phyloP scores from a whole-genome alignment of 2,888 invertebrate species.

The Rotaria sp. region DNA sequence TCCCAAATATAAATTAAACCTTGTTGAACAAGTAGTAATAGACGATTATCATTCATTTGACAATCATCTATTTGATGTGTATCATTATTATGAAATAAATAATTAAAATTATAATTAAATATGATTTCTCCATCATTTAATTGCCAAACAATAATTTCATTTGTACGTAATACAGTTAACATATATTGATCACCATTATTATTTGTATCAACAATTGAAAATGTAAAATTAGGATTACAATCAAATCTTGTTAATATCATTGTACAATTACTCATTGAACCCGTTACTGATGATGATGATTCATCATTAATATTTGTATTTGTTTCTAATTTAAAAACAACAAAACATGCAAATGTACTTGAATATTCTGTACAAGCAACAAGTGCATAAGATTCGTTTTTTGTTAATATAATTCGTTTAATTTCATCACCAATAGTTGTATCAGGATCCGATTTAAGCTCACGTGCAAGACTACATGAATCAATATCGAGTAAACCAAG shows the following conservation, averaged over 20 bases:
- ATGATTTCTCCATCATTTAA: conserved; percentile 5
- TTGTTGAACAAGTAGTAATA: neutral
- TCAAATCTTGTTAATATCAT: conserved; percentile 21
- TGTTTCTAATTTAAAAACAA: conserved; percentile 13
- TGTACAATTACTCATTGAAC: conserved; percentile 3
- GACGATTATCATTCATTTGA: conserved; percentile 17
- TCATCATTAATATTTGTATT: neutral
- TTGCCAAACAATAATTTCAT: conserved; percentile 10
- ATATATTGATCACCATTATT: neutral
- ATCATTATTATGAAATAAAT: neutral
- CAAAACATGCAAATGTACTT: conserved; percentile 13
- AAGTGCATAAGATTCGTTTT: neutral
- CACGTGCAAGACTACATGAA: conserved; percentile 13
- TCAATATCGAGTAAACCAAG: conserved; percentile 21
- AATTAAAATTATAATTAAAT: neutral
- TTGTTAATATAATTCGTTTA: neutral
- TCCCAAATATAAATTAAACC: neutral
- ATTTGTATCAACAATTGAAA: neutral
- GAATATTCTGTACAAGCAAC: conserved; percentile 11
- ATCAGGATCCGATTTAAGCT: conserved; percentile 23
- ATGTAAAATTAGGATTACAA: conserved; percentile 10
- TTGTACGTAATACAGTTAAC: neutral
- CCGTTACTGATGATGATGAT: neutral
- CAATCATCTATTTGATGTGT: neutral
- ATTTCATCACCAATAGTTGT: conserved; percentile 15